Percentiles rank a stretch among this genome's conserved stretches.
Conservation (phyloP, 1,140 invertebrate genomes). For the Ptiloglossa arizonensis region DNA sequence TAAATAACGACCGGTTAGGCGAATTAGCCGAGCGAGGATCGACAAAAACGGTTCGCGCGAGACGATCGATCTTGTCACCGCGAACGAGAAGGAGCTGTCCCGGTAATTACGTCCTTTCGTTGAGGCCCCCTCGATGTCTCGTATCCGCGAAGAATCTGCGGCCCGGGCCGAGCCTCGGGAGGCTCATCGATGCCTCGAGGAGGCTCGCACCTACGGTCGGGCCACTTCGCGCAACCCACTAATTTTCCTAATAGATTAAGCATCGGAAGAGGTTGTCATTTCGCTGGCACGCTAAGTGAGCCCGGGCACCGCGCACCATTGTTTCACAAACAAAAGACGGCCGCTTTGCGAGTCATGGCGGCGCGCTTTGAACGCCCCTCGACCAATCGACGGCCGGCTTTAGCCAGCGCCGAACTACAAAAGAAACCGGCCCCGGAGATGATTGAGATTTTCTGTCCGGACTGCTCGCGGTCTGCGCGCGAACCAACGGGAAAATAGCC, state of each 20-base stretch:
- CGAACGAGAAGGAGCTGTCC: constrained; percentile 41
- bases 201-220: constrained; percentile 48
- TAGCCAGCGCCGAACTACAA: constrained; percentile 72
- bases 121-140: constrained; percentile 49
- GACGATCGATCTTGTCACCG: constrained; percentile 51
- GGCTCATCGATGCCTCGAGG: constrained; percentile 17
- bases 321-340: constrained; percentile 77
- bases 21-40: constrained; percentile 6
- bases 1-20: constrained; percentile 12
- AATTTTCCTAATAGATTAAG: constrained; percentile 78
- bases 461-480: constrained; percentile 12
- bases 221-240: constrained; percentile 59
- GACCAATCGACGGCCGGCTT: constrained; percentile 76
- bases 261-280: constrained; percentile 68
- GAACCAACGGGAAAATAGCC: constrained; percentile 16
- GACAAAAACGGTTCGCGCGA: not conserved
- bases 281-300: constrained; percentile 73
- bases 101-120: constrained; percentile 73
- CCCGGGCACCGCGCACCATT: constrained; percentile 69
- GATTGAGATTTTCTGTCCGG: constrained; percentile 75
- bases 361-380: constrained; percentile 79
- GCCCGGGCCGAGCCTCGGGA: constrained; percentile 29
- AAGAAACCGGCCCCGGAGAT: constrained; percentile 72
- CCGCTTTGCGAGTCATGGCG: constrained; percentile 79
- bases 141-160: constrained; percentile 62